Percentiles rank a stretch among this genome's conserved stretches.
Evolutionary conservation across 1,140 invertebrate genomes (phyloP).

Genomic region (Lepidurus packardi): DNA sequence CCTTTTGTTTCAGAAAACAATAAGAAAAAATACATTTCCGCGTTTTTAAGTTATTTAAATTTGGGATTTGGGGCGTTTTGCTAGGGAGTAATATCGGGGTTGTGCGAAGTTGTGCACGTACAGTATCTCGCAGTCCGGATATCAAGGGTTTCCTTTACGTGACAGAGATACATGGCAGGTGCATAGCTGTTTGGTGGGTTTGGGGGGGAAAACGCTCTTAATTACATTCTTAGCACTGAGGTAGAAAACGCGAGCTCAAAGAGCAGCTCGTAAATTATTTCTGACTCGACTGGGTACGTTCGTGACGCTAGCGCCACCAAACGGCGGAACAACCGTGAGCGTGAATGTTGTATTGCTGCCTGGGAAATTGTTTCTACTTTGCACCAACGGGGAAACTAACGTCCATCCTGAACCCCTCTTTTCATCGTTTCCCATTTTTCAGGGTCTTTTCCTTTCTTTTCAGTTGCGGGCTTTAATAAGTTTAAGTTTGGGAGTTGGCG

Average conservation of each 20-base stretch:
- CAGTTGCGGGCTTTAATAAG: not conserved
- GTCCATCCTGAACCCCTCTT: too few species aligned
- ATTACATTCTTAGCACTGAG: slow-evolving; percentile 14
- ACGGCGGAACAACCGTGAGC: too few species aligned
- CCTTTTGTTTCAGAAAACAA: not conserved
- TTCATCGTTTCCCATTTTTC: not conserved
- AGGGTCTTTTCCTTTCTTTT: not conserved
- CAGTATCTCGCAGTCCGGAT: not conserved
- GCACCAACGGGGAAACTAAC: too few species aligned
- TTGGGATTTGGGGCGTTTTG: slow-evolving; percentile 19
- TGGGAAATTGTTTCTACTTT: slow-evolving; percentile 5
- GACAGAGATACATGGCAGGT: not conserved
- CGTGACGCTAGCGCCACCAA: too few species aligned
- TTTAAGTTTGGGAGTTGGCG: not conserved
- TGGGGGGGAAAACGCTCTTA: not conserved
- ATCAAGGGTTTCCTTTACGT: not conserved
- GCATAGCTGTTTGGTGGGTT: not conserved
- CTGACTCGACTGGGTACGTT: not conserved
- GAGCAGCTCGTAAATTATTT: not conserved
- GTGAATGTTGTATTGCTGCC: too few species aligned
- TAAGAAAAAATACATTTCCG: not conserved
- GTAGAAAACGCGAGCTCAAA: slow-evolving; percentile 8
- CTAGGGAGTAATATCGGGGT: not conserved
- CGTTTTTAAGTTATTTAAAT: not conserved
- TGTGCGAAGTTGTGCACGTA: too few species aligned